A percentile compares a stretch with the other conserved stretches of the same genome.
phyloP scores from a whole-genome alignment of 2,888 invertebrate species.

The Yponomeuta evonymella region DNA sequence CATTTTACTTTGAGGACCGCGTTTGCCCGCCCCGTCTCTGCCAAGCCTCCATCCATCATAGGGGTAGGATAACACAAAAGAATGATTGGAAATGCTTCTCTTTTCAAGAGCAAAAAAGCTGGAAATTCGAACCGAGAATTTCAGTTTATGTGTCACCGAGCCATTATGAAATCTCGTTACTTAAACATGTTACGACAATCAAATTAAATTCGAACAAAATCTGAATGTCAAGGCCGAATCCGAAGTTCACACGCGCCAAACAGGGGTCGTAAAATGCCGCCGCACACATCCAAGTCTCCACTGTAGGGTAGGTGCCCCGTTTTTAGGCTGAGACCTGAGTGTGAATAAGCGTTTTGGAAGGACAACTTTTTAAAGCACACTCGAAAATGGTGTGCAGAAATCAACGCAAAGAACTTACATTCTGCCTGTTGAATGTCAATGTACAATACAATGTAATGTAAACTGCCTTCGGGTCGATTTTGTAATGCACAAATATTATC shows the following conservation, averaged over 20 bases:
- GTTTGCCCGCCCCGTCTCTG: not conserved
- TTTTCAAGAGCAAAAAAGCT: not conserved
- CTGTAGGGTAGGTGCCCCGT: not conserved
- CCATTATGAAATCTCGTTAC: not conserved
- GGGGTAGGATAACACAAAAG: slow-evolving; percentile 7
- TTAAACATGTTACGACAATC: not conserved
- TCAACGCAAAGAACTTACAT: no score
- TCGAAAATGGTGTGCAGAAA: no score
- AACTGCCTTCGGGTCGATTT: no score
- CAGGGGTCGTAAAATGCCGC: not conserved
- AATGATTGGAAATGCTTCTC: not conserved
- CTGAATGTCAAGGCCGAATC: not conserved
- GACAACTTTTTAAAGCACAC: no score
- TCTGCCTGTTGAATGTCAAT: no score
- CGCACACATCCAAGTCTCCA: not conserved
- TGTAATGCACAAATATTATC: no score
- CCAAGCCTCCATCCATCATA: slow-evolving; percentile 10
- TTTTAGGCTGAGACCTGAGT: not conserved
- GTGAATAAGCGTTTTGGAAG: not conserved
- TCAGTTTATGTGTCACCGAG: not conserved
- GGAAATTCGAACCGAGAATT: not conserved
- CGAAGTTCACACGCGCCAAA: not conserved
- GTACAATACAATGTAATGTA: no score
- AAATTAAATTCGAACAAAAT: not conserved
- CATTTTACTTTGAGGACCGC: not conserved